Evolutionary conservation across 2,888 invertebrate species (phyloP).

Genomic region (Monoplex corrugatus): DNA sequence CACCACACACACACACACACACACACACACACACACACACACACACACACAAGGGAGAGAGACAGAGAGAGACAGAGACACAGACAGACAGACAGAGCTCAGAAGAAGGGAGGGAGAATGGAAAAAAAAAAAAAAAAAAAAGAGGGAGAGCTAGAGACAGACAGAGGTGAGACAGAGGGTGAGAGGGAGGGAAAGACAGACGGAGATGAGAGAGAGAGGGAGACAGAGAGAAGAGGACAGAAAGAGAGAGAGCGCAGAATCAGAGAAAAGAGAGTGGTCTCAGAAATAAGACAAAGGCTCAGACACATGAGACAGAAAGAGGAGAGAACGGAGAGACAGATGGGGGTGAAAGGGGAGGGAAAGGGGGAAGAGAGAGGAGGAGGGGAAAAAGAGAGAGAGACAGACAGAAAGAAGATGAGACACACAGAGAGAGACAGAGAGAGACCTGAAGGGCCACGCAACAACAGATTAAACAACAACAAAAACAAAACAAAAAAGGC

Average conservation of each 20-base stretch:
- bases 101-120: too few relatives aligned
- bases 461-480: neutral
- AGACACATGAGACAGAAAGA: too few relatives aligned
- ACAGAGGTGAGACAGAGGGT: neutral
- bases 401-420: neutral
- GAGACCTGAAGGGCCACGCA: neutral
- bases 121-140: too few relatives aligned
- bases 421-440: conserved; percentile 34
- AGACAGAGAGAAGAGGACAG: neutral
- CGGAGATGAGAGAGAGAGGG: neutral
- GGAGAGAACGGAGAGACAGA: neutral
- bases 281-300: too few relatives aligned
- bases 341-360: neutral
- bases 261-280: too few relatives aligned
- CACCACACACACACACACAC: neutral
- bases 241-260: too few relatives aligned
- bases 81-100: too few relatives aligned
- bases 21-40: neutral
- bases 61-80: too few relatives aligned
- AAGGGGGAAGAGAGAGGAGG: neutral
- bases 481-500: neutral
- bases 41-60: neutral
- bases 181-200: neutral
- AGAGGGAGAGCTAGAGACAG: neutral
- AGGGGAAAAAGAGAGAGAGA: conserved; percentile 9